These are phyloP conservation scores for Nothura maculosa DNA, from an alignment of 2,797 vertebrate genomes.

Conservation along the genomic window DNA sequence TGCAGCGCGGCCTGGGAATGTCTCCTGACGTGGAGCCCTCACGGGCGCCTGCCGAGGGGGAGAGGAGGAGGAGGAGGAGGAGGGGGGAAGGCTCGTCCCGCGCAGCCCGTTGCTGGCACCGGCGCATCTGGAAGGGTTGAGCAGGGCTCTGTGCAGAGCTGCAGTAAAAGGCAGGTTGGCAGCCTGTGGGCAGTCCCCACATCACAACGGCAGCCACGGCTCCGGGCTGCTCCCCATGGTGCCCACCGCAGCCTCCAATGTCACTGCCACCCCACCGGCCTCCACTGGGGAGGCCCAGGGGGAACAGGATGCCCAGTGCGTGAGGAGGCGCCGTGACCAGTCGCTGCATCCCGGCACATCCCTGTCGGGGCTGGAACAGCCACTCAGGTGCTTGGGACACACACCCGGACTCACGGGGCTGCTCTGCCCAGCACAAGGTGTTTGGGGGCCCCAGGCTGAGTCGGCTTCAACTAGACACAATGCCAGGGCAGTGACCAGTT, in stretches of 20 bases:
- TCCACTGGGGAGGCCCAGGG: too few relatives aligned
- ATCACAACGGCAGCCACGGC: too few relatives aligned
- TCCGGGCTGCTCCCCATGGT: too few relatives aligned
- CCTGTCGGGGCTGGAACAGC: too few relatives aligned
- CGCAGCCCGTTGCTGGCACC: not conserved
- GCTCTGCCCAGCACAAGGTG: not conserved
- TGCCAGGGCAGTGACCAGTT: not conserved
- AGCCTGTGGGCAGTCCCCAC: not conserved
- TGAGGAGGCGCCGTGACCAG: not conserved
- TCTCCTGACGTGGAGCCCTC: not conserved
- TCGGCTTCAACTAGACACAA: rapidly evolving
- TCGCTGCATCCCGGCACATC: not conserved
- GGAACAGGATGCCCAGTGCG: not conserved
- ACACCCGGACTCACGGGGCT: not conserved
- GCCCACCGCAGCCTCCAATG: too few relatives aligned
- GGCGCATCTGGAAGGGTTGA: constrained; percentile 70
- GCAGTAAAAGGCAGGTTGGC: constrained; percentile 74
- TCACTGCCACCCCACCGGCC: too few relatives aligned
- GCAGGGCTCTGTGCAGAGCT: constrained; percentile 19
- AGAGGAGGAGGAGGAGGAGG: not conserved
- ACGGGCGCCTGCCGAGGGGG: not conserved
- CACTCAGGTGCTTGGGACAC: too few relatives aligned
- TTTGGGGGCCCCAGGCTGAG: not conserved
- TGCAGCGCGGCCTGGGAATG: not conserved
- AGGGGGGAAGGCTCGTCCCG: not conserved